Evolutionary conservation across 2,888 invertebrate species (phyloP).

Genomic region (Candidula unifasciata): DNA sequence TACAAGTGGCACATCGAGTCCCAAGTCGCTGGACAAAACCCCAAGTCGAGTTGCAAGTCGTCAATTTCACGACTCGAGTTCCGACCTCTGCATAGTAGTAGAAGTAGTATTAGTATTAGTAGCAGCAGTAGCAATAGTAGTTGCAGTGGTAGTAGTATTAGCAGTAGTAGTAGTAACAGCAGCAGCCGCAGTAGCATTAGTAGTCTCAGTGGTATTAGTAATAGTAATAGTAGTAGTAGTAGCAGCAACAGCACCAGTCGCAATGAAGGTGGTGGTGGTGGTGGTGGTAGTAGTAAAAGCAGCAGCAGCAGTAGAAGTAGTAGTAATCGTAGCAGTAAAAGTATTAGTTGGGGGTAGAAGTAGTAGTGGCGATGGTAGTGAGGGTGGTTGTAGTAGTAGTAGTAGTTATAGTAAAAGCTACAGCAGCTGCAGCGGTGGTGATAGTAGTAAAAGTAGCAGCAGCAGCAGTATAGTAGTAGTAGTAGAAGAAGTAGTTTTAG

Average conservation of each 20-base stretch:
- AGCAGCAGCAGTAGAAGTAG: background rate
- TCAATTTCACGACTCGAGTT: background rate
- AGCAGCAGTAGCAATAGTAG: background rate
- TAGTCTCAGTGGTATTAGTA: background rate
- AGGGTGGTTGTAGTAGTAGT: conserved; percentile 8
- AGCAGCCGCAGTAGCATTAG: background rate
- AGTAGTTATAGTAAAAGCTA: conserved; percentile 15
- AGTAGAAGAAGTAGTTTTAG: conserved; percentile 16
- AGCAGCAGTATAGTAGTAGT: conserved; percentile 25
- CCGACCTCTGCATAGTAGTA: background rate
- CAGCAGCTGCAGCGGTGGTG: background rate
- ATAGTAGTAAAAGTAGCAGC: conserved; percentile 25
- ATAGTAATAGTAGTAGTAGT: background rate
- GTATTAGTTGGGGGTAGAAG: background rate
- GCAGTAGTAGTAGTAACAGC: background rate
- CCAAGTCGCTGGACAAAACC: no score
- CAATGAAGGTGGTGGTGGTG: background rate
- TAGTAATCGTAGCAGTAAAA: background rate
- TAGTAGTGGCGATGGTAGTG: conserved; percentile 4
- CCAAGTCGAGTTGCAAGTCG: no score
- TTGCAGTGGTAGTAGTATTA: background rate
- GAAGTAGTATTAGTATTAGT: background rate
- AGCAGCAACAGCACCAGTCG: background rate
- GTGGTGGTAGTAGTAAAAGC: background rate
- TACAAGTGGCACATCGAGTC: background rate